Evolutionary conservation across 2,888 invertebrate species (phyloP), one percentile per base, ranked within the genome.

Genomic region (Lottia gigantea): DNA sequence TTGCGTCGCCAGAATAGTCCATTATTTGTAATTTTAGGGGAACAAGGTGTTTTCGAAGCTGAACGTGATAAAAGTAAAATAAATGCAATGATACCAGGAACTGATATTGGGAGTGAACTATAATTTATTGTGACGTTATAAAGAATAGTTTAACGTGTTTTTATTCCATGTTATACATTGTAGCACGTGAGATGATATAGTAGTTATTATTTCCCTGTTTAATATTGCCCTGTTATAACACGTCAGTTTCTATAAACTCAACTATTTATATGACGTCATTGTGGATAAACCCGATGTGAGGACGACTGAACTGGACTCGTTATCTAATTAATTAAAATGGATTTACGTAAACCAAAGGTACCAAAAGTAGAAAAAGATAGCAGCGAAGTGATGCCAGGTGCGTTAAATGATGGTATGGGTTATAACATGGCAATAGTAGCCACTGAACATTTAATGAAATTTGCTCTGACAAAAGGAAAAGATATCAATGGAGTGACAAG

Each of bases 391-490:
- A 55, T 55, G 55, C 55, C 55, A 23, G 55, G 55, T 55, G 23
- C 55, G 19, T 19, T 55, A 12, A 55, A 19, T 46, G 76, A 74
- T 11, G 76, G 76, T 46, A 74, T 75, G 45, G 73, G 71, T 19
- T 73, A 76, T 23, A 68, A 66, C 63, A 31, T 76, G 62, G 71
- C 73, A 2, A 67, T 71, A 19, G 73, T 72, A 15, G 77, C 77
- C 7, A 74, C 75, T 8, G 76, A 78, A 16, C 68, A 68, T 62
- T 72, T 84, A 26, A 74, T 79, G 70, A 78, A 83, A 61, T 84
- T 78, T 71, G 80, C 78, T 46, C 69, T 73, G 72, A 75, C 77
- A 70, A 80, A 80, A 73, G 84, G 82, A 49, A 78, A 77, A 71
- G 78, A 77, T 73, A 78, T 83, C 68, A 78, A 80, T 68, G 72